phyloP scores from a whole-genome alignment of 2,113 vertebrate genomes.

The Pachycephala philippinensis region DNA sequence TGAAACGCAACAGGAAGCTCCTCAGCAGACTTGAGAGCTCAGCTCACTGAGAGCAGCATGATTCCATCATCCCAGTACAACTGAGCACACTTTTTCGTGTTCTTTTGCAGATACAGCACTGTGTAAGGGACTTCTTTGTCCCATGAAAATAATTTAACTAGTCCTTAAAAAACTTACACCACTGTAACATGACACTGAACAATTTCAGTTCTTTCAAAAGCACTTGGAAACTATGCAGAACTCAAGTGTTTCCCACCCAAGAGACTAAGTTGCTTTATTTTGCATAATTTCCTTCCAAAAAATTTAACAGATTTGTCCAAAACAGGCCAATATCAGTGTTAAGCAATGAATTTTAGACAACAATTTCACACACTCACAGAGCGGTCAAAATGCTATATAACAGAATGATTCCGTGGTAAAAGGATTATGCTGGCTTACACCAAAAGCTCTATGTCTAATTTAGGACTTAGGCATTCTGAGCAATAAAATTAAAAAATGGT shows the following conservation, averaged over 20 bases:
- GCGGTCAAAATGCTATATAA: neutral
- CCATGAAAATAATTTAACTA: neutral
- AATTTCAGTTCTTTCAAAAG: neutral
- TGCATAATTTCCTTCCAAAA: neutral
- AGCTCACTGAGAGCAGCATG: accelerated
- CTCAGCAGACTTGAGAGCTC: neutral
- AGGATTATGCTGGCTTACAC: neutral
- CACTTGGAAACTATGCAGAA: neutral
- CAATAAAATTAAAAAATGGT: neutral
- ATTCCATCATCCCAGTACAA: neutral
- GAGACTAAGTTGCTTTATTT: neutral
- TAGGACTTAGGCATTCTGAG: neutral
- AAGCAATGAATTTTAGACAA: neutral
- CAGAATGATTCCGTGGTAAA: neutral
- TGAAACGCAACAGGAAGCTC: neutral
- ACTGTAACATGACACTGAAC: neutral
- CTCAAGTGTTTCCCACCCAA: neutral
- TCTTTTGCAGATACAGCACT: neutral
- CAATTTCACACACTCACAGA: neutral
- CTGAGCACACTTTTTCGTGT: neutral
- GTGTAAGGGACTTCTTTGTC: neutral
- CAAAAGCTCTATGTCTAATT: neutral
- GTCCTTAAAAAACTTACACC: neutral
- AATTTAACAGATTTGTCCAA: neutral
- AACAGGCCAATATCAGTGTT: neutral